Conservation (phyloP, 2,797 vertebrate genomes). For the Phalloptychus januarius region DNA sequence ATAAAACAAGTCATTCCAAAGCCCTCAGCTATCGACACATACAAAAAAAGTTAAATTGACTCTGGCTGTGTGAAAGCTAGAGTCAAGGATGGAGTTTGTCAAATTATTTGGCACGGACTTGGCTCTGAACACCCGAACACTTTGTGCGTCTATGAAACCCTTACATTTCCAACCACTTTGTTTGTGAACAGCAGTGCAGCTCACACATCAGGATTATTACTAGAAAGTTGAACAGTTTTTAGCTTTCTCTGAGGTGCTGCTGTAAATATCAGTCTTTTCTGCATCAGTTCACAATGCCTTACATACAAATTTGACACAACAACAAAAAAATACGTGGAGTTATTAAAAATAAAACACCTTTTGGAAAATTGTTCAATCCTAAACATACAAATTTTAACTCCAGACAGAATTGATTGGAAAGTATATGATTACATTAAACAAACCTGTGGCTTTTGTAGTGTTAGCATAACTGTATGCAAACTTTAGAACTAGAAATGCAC, state of each 20-base stretch:
- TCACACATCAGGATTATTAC: constrained; percentile 4
- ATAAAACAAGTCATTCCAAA: constrained; percentile 5
- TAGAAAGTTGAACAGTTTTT: neutral
- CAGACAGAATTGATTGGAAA: neutral
- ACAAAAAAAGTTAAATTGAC: constrained; percentile 16
- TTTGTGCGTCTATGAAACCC: neutral
- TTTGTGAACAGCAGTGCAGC: neutral
- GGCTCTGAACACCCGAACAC: neutral
- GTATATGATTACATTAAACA: constrained; percentile 16
- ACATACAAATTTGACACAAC: neutral
- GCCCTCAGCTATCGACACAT: constrained; percentile 32
- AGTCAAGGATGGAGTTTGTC: neutral
- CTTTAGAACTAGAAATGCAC: neutral
- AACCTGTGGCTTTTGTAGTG: constrained; percentile 27
- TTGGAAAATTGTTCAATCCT: neutral
- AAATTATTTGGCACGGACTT: constrained; percentile 2
- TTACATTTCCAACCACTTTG: neutral
- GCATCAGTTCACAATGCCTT: neutral
- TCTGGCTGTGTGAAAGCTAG: neutral
- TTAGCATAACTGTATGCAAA: neutral
- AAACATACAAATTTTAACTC: neutral
- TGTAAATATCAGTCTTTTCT: constrained; percentile 10
- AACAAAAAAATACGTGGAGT: neutral
- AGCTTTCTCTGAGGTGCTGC: constrained; percentile 2
- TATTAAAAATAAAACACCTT: neutral